Conservation (phyloP, 2,797 vertebrate genomes). For the Mycteria americana region DNA sequence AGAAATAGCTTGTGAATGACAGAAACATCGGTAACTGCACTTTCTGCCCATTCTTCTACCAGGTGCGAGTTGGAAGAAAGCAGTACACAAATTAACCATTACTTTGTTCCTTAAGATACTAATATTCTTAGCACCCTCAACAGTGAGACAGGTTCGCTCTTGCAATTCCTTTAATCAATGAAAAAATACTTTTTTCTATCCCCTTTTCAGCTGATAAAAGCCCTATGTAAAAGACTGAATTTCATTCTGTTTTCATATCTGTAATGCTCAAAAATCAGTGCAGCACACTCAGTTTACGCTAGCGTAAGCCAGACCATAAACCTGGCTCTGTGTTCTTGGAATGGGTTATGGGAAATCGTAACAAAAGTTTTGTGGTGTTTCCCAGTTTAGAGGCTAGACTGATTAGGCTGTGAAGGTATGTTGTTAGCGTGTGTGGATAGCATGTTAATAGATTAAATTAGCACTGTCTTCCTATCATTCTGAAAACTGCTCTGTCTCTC, state of each 20-base stretch:
- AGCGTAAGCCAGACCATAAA: not conserved
- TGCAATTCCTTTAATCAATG: not conserved
- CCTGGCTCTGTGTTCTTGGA: not conserved
- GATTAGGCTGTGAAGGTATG: not conserved
- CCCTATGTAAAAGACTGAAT: not conserved
- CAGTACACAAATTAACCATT: not conserved
- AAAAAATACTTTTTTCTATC: not conserved
- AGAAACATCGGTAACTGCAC: not conserved
- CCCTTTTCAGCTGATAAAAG: not conserved
- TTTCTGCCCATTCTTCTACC: not conserved
- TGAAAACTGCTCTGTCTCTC: not conserved
- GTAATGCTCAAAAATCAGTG: not conserved
- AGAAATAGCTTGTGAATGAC: not conserved
- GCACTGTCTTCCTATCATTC: not conserved
- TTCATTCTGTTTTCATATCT: not conserved
- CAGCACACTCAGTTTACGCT: not conserved
- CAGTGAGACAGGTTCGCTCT: not conserved
- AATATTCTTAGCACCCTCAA: not conserved
- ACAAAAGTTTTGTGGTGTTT: not conserved
- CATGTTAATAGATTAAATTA: not conserved
- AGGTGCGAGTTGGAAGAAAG: not conserved
- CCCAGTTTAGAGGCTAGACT: not conserved
- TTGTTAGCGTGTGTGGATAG: not conserved
- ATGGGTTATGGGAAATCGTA: rapidly evolving
- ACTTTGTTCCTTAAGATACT: not conserved